phyloP scores from a whole-genome alignment of 1,140 invertebrate genomes.

The Lepidurus apus region DNA sequence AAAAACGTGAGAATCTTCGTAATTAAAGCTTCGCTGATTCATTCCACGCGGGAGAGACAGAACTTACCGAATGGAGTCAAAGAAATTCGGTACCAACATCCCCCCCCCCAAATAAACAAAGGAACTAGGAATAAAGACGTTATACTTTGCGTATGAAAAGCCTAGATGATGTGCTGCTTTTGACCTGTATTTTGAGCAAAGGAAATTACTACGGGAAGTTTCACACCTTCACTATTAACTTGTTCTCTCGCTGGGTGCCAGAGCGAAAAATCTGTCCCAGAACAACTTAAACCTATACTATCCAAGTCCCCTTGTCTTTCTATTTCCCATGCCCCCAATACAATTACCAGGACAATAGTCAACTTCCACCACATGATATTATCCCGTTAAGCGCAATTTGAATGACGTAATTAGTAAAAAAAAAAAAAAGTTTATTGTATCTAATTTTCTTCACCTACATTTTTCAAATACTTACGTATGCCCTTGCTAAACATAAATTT shows the following conservation, averaged over 20 bases:
- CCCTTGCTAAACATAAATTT: no score
- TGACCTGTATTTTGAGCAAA: not conserved
- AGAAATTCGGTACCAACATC: not conserved
- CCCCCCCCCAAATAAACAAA: not conserved
- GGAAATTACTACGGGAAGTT: not conserved
- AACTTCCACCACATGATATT: not conserved
- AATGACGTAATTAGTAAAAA: not conserved
- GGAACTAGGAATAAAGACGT: not conserved
- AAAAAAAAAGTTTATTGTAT: no score
- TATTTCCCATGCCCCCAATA: not conserved
- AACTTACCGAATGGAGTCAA: not conserved
- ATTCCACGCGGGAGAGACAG: not conserved
- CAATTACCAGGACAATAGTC: not conserved
- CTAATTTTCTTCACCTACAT: no score
- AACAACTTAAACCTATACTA: not conserved
- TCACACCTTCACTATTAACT: conserved; percentile 14
- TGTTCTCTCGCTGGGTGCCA: not conserved
- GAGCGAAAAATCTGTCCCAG: conserved; percentile 12
- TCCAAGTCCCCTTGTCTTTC: not conserved
- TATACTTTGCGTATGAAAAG: conserved; percentile 6
- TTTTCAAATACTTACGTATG: no score
- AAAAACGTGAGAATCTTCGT: conserved; percentile 13
- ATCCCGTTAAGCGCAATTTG: not conserved
- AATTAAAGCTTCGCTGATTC: conserved; percentile 19
- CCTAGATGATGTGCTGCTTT: not conserved